Percentiles rank a stretch among this genome's conserved stretches.
Evolutionary conservation across 2,888 invertebrate species (phyloP).

Genomic region (Eristalis intricaria): DNA sequence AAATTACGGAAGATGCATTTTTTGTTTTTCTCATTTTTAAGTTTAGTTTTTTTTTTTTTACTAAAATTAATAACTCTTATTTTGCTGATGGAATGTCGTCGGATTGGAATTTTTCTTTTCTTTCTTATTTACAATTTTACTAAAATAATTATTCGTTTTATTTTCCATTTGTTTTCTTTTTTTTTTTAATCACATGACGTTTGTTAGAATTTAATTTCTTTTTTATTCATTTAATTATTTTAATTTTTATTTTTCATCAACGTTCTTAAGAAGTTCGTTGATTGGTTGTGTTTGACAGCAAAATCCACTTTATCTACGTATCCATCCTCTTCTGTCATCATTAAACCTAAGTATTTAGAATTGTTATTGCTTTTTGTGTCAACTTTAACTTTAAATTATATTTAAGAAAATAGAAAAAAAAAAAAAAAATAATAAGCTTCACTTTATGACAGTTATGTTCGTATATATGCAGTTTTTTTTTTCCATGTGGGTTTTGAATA

Average conservation of each 20-base stretch:
- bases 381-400: slow-evolving; percentile 53
- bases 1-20: slow-evolving; percentile 71
- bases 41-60: neutral
- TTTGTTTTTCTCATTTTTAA: slow-evolving; percentile 11
- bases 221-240: slow-evolving; percentile 4
- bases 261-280: slow-evolving; percentile 38
- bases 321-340: slow-evolving; percentile 30
- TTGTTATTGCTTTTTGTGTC: slow-evolving; percentile 71
- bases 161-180: slow-evolving; percentile 13
- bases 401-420: slow-evolving; percentile 24
- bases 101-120: slow-evolving; percentile 42
- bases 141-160: slow-evolving; percentile 44
- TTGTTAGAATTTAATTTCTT: slow-evolving; percentile 38
- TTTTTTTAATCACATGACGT: slow-evolving; percentile 65
- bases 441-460: slow-evolving; percentile 69
- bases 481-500: neutral
- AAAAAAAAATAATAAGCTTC: slow-evolving; percentile 52
- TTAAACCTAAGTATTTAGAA: slow-evolving; percentile 68
- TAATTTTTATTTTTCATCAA: slow-evolving; percentile 60
- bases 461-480: slow-evolving; percentile 37
- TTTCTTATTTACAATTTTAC: slow-evolving; percentile 62
- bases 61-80: slow-evolving; percentile 32
- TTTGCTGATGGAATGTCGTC: slow-evolving; percentile 66
- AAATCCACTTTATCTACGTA: slow-evolving; percentile 35
- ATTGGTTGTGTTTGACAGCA: slow-evolving; percentile 61